Conservation (phyloP, 2,113 vertebrate genomes). For the Malurus elegans region DNA sequence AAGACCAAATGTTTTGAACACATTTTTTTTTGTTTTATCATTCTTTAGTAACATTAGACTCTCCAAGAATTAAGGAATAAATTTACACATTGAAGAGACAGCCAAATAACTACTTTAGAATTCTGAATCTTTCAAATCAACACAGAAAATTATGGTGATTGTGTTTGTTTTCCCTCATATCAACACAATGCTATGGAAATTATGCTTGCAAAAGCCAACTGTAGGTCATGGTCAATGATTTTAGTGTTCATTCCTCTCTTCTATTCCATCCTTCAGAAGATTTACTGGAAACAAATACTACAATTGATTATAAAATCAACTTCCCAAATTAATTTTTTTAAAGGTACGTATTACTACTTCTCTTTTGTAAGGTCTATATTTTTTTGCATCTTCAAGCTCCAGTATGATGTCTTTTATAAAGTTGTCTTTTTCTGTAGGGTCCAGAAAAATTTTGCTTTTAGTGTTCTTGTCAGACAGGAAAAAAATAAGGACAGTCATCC, state of each 20-base stretch:
- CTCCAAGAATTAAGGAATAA: not conserved
- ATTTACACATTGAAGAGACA: not conserved
- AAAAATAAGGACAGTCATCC: not conserved
- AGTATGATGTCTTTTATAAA: not conserved
- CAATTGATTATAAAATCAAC: not conserved
- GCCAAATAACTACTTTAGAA: not conserved
- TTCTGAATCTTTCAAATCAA: not conserved
- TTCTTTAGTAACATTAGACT: not conserved
- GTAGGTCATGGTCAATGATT: not conserved
- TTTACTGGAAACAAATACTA: not conserved
- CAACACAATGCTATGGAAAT: not conserved
- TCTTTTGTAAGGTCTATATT: not conserved
- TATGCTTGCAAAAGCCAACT: not conserved
- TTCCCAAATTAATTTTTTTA: not conserved
- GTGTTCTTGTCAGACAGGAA: not conserved
- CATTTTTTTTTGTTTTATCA: not conserved
- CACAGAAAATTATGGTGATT: not conserved
- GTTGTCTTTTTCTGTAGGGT: not conserved
- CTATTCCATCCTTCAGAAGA: not conserved
- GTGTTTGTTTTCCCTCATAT: not conserved
- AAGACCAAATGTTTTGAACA: not conserved
- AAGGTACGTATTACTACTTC: not conserved
- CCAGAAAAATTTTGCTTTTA: not conserved
- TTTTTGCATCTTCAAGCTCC: not conserved
- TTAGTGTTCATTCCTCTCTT: not conserved